Base-by-base conservation (phyloP, 2,797 vertebrate genomes). In the Distichodus sexfasciatus region DNA sequence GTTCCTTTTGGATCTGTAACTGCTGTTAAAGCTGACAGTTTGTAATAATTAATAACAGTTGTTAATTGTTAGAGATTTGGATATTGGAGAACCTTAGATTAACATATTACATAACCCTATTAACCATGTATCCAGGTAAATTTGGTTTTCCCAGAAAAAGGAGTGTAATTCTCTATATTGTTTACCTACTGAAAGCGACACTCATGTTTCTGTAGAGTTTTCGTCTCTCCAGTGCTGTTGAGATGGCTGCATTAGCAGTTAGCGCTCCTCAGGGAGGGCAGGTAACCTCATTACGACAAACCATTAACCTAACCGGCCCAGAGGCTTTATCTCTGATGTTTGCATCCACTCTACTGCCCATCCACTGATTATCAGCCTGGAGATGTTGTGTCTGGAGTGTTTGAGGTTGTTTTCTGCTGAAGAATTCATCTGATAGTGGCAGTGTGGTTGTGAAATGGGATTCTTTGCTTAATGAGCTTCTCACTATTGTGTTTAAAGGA, bases 231-330 rank as follows among this genome's bases (percentile, higher is more conserved):
- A 4, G 33, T 51, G 50, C 38, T 36, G 1, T 17, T 31, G 14
- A 26, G 46, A 46, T 55, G 21, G 66, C 14, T n/a, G 26, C 38
- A 47, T 48, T 61, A 36, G 24, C 44, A 36, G 14, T 57, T 64
- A 50, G 57, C 12, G 9, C 44, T 23, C 2, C 57, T 41, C 24
- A 50, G 33, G 28, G 38, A 63, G 44, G 36, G 62, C 28, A 43
- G 55, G 23, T 61, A 31, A 61, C 23, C 33, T 71, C 44, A 41
- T 77, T 47, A 59, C 12, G 41, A 58, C 26, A 40, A 57, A 50
- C n/a, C 68, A 72, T 74, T 73, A 70, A 66, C 57, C 41, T 67
- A 48, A 63, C 55, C 46, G 53, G 21, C 62, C 50, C 31, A 31
- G 3, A 28, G 17, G 29, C 58, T 53, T 54, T 44, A 40, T 36